Percentiles rank a stretch among this genome's conserved stretches.
Conservation (phyloP, 2,113 vertebrate genomes). For the Steatornis caripensis region DNA sequence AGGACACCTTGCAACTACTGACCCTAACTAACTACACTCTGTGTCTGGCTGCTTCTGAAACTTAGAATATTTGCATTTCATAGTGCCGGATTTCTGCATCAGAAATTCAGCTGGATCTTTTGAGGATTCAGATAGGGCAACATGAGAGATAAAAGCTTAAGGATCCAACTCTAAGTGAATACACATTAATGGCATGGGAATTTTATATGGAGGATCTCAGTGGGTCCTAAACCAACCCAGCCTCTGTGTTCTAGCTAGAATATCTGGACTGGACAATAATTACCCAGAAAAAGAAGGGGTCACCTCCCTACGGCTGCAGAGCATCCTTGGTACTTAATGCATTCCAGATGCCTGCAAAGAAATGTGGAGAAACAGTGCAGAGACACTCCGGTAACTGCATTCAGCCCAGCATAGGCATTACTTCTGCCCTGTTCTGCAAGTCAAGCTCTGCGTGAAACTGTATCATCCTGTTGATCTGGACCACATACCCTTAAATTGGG, state of each 20-base stretch:
- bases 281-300: not conserved
- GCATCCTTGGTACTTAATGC: not conserved
- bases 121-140: not conserved
- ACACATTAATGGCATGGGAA: not conserved
- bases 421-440: not conserved
- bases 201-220: not conserved
- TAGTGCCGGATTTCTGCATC: too few species aligned
- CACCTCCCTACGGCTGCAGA: not conserved
- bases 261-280: not conserved
- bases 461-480: not conserved
- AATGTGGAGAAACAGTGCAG: not conserved
- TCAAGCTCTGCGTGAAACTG: fast-evolving
- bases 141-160: not conserved
- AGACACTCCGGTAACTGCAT: not conserved
- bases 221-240: not conserved
- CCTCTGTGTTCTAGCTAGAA: not conserved
- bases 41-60: not conserved
- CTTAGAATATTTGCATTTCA: not conserved
- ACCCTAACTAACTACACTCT: not conserved
- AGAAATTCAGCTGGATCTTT: not conserved
- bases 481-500: not conserved
- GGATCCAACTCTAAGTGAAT: not conserved
- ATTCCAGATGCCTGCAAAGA: not conserved
- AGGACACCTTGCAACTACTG: not conserved
- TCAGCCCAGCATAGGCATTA: not conserved